These are phyloP conservation scores for Anolis carolinensis DNA, from an alignment of 2,113 vertebrate genomes.

Conservation along the genomic window DNA sequence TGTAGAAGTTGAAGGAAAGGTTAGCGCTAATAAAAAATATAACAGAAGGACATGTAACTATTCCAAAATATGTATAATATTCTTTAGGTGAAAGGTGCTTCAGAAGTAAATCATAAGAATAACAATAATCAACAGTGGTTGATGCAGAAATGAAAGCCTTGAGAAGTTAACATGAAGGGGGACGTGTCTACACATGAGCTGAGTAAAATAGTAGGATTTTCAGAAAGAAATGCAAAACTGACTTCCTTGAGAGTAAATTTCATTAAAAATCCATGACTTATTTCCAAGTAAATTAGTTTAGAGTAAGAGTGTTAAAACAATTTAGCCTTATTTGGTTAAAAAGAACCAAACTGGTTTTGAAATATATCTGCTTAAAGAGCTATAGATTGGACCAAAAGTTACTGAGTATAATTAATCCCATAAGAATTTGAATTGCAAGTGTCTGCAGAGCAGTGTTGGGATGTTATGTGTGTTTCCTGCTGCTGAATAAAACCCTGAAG, in stretches of 20 bases:
- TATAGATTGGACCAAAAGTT: conserved; percentile 12
- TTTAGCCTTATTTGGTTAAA: neutral
- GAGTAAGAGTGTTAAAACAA: neutral
- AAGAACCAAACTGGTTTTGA: neutral
- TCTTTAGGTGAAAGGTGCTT: neutral
- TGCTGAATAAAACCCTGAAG: neutral
- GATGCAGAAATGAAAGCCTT: neutral
- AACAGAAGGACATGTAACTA: neutral
- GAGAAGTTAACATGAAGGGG: neutral
- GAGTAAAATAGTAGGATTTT: neutral
- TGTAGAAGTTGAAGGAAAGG: neutral
- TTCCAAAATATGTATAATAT: neutral
- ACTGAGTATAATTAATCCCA: neutral
- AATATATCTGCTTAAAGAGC: neutral
- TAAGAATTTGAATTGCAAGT: neutral
- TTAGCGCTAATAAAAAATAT: neutral
- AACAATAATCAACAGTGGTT: conserved; percentile 17
- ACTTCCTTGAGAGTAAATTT: neutral
- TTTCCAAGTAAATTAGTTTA: neutral
- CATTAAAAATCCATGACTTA: neutral
- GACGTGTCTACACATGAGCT: neutral
- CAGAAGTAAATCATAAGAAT: conserved; percentile 17
- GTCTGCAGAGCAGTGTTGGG: neutral
- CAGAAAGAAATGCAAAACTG: neutral
- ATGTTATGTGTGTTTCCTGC: neutral